Base-by-base conservation (phyloP, 2,888 invertebrate genomes). In the Platycnemis pennipes region DNA sequence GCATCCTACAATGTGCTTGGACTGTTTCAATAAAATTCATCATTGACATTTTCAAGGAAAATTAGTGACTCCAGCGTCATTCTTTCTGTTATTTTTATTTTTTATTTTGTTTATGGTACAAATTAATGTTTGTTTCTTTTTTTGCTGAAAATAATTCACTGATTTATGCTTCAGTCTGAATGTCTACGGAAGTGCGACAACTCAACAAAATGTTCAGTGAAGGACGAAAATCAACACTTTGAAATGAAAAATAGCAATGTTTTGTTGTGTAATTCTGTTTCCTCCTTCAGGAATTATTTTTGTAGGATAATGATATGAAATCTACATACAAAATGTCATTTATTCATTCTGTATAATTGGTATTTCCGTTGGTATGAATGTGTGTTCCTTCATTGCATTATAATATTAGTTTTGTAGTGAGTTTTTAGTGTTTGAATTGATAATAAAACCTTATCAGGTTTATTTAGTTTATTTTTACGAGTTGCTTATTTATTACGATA, bases 21-120 rank as follows among this genome's bases (percentile, higher is more conserved):
- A 31, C 31, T 49, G 0, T 31, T 88, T 46, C 88, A 88, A 88
- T 49, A 88, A 88, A 88, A 49, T 56, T 56, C 56, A 56, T 56
- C 5, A 56, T 56, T 56, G 56, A 56, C 56, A 56, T 56, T 56
- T 56, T 56, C 16, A 56, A 56, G 22, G 56, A 56, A 56, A 56
- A 22, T 56, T 56, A 56, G 56, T 56, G 56, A 56, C 11, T n/a
- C n/a, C n/a, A n/a, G n/a, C n/a, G n/a, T n/a, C n/a, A n/a, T n/a
- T n/a, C n/a, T 46, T 46, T 46, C 46, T 46, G 46, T 46, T 46
- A 46, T 46, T 46, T 46, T 46, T 46, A 46, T 46, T 46, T 46
- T 46, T 46, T 46, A 46, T 46, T 46, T 13, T 46, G 46, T 46
- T 46, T 46, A 46, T 46, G 22, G n/a, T n/a, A 56, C 13, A 56